Conservation (phyloP, 2,113 vertebrate species). For the Pavo muticus region DNA sequence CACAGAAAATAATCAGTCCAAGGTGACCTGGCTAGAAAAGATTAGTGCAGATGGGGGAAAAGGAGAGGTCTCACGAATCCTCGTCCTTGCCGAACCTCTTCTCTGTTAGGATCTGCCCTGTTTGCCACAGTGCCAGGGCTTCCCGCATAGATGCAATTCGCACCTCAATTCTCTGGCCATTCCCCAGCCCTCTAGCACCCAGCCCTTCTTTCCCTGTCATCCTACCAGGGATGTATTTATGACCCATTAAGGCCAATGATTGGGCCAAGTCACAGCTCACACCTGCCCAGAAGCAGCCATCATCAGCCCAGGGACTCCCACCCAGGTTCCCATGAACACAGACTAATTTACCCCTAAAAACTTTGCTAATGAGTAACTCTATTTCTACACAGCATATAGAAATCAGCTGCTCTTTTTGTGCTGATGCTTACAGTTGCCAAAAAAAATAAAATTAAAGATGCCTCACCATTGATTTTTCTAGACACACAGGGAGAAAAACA, state of each 20-base stretch:
- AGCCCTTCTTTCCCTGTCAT: not conserved
- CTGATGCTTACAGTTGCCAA: not conserved
- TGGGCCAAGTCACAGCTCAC: fast-evolving
- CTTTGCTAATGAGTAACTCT: not conserved
- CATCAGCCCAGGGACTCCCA: not conserved
- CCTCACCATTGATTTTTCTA: not conserved
- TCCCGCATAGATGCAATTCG: not conserved
- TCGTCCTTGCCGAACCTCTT: not conserved
- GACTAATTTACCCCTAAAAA: not conserved
- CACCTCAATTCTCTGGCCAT: not conserved
- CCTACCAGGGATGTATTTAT: not conserved
- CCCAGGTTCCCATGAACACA: not conserved
- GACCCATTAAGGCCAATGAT: not conserved
- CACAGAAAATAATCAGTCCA: not conserved
- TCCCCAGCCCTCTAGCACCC: not conserved
- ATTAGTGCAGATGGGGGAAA: not conserved
- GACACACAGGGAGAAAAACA: not conserved
- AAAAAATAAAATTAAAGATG: not conserved
- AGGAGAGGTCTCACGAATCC: not conserved
- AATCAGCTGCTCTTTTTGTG: not conserved
- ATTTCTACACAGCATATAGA: not conserved
- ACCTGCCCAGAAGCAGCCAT: not conserved
- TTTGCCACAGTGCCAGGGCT: fast-evolving
- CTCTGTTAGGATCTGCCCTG: not conserved
- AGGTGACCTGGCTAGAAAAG: not conserved